Evolutionary conservation across 2,113 vertebrate species (phyloP).

Genomic region (Zeus faber): DNA sequence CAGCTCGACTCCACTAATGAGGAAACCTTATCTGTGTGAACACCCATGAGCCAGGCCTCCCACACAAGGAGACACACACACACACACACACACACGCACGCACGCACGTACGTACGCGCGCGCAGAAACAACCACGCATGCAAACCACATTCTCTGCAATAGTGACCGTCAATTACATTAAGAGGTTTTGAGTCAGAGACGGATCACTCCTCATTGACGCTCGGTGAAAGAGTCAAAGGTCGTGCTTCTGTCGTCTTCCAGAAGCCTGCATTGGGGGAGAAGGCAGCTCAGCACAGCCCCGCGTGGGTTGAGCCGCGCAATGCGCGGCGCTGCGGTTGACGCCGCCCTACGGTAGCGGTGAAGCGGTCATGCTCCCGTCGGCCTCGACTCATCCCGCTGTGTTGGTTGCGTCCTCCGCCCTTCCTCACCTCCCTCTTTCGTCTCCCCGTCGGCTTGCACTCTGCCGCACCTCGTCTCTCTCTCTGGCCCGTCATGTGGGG

Average conservation of each 20-base stretch:
- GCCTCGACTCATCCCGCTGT: too few relatives aligned
- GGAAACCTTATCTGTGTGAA: conserved; percentile 50
- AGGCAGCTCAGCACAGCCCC: background rate
- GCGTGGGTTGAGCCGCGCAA: background rate
- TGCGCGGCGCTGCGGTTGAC: too few relatives aligned
- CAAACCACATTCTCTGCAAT: conserved; percentile 10
- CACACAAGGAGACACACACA: background rate
- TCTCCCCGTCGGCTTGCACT: too few relatives aligned
- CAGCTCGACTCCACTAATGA: conserved; percentile 62
- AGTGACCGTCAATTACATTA: conserved; percentile 4
- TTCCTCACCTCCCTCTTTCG: too few relatives aligned
- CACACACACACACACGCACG: conserved; percentile 1
- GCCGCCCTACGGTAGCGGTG: too few relatives aligned
- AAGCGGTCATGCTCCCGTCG: too few relatives aligned
- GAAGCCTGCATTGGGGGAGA: conserved; percentile 15
- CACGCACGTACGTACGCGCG: background rate
- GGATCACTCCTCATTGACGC: conserved; percentile 4
- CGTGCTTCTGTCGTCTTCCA: background rate
- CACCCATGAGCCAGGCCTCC: conserved; percentile 5
- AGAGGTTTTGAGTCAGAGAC: conserved; percentile 6
- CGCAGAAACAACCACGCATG: background rate
- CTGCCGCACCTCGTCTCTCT: too few relatives aligned
- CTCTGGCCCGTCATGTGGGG: too few relatives aligned
- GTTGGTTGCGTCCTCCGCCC: too few relatives aligned
- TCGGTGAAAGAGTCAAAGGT: conserved; percentile 1